Conservation (phyloP, 2,113 vertebrate genomes). For the Chascanopsetta lugubris region DNA sequence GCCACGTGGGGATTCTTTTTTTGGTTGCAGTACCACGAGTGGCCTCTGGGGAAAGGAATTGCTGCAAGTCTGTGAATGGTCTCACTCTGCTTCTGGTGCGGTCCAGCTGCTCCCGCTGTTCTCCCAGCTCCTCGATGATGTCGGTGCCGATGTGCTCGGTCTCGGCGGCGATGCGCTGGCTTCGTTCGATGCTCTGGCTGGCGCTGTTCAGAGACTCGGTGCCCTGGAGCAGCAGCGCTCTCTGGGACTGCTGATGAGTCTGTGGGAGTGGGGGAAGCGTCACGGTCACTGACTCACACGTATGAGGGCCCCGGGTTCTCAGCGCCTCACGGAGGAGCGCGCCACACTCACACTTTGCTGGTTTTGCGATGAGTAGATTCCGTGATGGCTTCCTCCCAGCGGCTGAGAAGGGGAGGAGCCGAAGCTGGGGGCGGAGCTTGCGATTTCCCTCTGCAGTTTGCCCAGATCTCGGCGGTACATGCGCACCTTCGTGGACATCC, state of each 20-base stretch:
- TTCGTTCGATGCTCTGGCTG: constrained; percentile 91
- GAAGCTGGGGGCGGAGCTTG: constrained; percentile 74
- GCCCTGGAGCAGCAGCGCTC: constrained; percentile 90
- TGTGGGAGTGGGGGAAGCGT: constrained; percentile 44
- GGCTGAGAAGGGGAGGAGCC: constrained; percentile 65
- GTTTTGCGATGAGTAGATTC: constrained; percentile 86
- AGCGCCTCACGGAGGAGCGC: too few relatives aligned
- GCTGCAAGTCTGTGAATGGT: too few relatives aligned
- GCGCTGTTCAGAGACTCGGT: constrained; percentile 89
- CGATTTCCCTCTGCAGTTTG: constrained; percentile 91
- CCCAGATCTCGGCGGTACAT: constrained; percentile 87
- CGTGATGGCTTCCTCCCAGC: constrained; percentile 72
- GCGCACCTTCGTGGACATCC: constrained; percentile 90
- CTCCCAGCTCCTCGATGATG: constrained; percentile 95
- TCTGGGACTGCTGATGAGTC: constrained; percentile 89
- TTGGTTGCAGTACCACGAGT: too few relatives aligned
- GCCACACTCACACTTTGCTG: constrained; percentile 86
- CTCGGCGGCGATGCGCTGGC: constrained; percentile 89
- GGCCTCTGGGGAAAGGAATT: too few relatives aligned
- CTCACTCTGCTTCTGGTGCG: constrained; percentile 90
- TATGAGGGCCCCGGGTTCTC: neutral
- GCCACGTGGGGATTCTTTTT: too few relatives aligned
- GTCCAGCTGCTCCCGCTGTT: constrained; percentile 94
- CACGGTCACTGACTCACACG: neutral
- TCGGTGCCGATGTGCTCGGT: constrained; percentile 92